Evolutionary conservation across 2,113 vertebrate species (phyloP).

Genomic region (Microtus richardsoni): DNA sequence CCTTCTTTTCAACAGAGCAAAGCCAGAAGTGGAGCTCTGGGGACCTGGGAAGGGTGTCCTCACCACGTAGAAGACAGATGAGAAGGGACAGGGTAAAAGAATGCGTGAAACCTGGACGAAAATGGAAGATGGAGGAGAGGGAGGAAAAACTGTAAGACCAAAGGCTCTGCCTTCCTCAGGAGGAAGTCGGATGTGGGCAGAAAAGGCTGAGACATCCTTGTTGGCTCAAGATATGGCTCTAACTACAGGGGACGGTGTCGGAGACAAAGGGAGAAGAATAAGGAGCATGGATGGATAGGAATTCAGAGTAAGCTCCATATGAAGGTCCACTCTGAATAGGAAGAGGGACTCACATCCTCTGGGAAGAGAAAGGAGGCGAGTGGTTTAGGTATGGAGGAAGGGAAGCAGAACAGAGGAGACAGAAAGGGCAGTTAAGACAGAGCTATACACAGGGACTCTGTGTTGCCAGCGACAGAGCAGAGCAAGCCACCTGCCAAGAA

Average conservation of each 20-base stretch:
- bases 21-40: background rate
- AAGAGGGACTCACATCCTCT: background rate
- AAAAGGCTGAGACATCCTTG: background rate
- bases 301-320: background rate
- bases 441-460: background rate
- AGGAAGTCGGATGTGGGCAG: background rate
- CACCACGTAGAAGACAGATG: background rate
- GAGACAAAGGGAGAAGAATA: background rate
- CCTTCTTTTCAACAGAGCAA: background rate
- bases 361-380: background rate
- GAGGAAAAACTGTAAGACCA: background rate
- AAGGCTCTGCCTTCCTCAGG: background rate
- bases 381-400: background rate
- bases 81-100: background rate
- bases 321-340: background rate
- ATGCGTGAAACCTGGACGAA: background rate
- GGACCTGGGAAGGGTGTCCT: background rate
- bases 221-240: background rate
- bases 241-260: accelerated
- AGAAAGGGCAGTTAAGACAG: background rate
- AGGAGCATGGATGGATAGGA: accelerated
- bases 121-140: background rate
- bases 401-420: background rate
- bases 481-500: background rate
- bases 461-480: background rate